These are phyloP conservation scores for Meandrusa payeni DNA, from an alignment of 2,888 invertebrate genomes.

Conservation along the genomic window DNA sequence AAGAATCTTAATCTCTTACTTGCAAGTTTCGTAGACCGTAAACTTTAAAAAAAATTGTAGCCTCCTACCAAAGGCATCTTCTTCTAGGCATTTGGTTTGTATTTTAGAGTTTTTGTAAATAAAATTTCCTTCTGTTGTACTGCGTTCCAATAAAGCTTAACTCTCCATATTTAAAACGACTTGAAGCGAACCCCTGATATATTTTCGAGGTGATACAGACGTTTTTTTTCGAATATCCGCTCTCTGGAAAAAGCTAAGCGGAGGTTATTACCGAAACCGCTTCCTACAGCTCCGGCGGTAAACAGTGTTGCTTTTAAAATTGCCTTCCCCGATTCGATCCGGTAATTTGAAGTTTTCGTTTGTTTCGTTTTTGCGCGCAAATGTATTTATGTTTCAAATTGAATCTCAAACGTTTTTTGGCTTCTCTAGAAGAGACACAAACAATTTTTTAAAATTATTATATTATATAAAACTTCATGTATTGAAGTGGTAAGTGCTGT, in stretches of 20 bases:
- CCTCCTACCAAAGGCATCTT: too few relatives aligned
- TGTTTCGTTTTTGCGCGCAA: slow-evolving; percentile 4
- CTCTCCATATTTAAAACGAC: too few relatives aligned
- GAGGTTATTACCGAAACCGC: slow-evolving; percentile 32
- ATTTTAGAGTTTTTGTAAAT: too few relatives aligned
- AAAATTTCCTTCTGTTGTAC: too few relatives aligned
- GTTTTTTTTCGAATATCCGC: slow-evolving; percentile 14
- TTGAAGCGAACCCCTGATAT: too few relatives aligned
- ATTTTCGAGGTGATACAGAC: not conserved
- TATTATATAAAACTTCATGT: too few relatives aligned
- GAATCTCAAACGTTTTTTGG: slow-evolving; percentile 9
- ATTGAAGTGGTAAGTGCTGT: too few relatives aligned
- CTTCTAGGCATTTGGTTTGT: too few relatives aligned
- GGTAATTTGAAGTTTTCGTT: slow-evolving; percentile 19
- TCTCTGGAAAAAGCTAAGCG: slow-evolving; percentile 31
- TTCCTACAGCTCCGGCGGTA: slow-evolving; percentile 28
- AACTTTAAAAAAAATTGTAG: too few relatives aligned
- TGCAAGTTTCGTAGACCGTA: too few relatives aligned
- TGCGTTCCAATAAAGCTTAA: too few relatives aligned
- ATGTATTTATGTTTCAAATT: slow-evolving; percentile 14
- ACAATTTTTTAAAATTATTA: not conserved
- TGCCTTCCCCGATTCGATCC: slow-evolving; percentile 21
- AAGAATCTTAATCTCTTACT: too few relatives aligned
- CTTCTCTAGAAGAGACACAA: not conserved
- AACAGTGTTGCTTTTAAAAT: slow-evolving; percentile 27